Base-by-base conservation (phyloP, 2,797 vertebrate species). In the Acanthornis magna region DNA sequence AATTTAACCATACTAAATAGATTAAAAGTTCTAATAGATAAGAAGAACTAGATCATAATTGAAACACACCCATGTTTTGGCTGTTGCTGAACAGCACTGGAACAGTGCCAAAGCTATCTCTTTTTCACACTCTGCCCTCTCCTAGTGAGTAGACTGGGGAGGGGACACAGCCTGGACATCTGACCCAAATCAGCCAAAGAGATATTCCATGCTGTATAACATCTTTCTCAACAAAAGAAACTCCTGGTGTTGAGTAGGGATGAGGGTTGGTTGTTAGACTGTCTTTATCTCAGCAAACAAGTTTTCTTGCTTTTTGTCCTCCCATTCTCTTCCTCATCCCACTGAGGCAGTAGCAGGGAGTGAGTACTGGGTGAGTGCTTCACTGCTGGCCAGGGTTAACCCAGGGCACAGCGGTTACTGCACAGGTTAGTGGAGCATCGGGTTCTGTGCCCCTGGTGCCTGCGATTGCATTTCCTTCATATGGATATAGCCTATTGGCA, bases 381-480 rank as follows among this genome's bases (percentile, higher is more conserved):
- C 27, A 23, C 30, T 73, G 42, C 51, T 11, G 5, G 6, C 26
- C 0, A 1, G 11, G 11, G 16, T 42, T 43, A 54, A 11, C 5
- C 7, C 36, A 26, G 2, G 0, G 0, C 32, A 20, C 47, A 17
- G 40, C 4, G 1, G 19, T 50, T 43, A 5, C 32, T 32, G 71
- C 65, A 32, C 0, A 6, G 26, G 8, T 51, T 71, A 61, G 34
- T 1, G 5, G 71, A 65, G 11, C n/a, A 1, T 43, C 9, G 1
- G 3, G 22, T 47, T 74, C 66, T 78, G 26, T 60, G 17, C 36
- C 38, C 43, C 62, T 47, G 54, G 17, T 65, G 21, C 51, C 38
- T 58, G 47, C 4, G 0, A 5, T 22, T 26, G 54, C 26, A 72
- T 89, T 68, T 81, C 51, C 55, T 75, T 74, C 15, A 5, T 36